Percentiles rank a stretch among this genome's conserved stretches.
Evolutionary conservation across 2,113 vertebrate genomes (phyloP).

Genomic region (Psittacus erithacus): DNA sequence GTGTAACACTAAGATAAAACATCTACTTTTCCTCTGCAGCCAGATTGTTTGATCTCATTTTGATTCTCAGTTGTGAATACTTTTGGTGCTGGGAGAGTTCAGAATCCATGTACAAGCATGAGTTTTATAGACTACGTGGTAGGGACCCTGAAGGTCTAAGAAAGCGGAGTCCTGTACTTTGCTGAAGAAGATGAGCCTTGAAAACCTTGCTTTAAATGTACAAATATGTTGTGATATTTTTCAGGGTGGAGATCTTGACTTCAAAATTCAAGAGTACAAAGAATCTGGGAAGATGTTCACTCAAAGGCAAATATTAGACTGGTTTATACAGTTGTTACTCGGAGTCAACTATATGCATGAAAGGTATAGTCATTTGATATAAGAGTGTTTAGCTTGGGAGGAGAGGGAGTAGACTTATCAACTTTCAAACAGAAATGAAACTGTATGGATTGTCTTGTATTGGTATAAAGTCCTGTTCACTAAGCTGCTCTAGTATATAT

Average conservation of each 20-base stretch:
- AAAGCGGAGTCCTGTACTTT: neutral
- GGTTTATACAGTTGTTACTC: constrained; percentile 85
- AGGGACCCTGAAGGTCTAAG: neutral
- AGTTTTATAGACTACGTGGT: neutral
- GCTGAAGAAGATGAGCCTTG: neutral
- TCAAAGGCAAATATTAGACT: constrained; percentile 82
- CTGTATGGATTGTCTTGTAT: neutral
- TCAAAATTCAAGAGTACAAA: constrained; percentile 81
- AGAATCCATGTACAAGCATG: neutral
- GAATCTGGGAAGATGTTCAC: constrained; percentile 73
- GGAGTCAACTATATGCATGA: constrained; percentile 87
- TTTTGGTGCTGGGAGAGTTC: neutral
- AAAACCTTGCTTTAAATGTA: neutral
- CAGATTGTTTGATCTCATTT: neutral
- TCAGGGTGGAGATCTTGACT: constrained; percentile 86
- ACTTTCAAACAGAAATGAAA: neutral
- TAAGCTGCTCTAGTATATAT: neutral
- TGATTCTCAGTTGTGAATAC: neutral
- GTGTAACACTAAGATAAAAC: neutral
- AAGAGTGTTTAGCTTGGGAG: neutral
- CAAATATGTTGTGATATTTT: constrained; percentile 52
- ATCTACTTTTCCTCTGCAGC: neutral
- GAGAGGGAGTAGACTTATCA: neutral
- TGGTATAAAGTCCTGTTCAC: neutral
- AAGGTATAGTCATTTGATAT: constrained; percentile 75